These are phyloP conservation scores for Oenanthe oenanthe DNA, from an alignment of 2,113 vertebrate genomes.

Conservation along the genomic window DNA sequence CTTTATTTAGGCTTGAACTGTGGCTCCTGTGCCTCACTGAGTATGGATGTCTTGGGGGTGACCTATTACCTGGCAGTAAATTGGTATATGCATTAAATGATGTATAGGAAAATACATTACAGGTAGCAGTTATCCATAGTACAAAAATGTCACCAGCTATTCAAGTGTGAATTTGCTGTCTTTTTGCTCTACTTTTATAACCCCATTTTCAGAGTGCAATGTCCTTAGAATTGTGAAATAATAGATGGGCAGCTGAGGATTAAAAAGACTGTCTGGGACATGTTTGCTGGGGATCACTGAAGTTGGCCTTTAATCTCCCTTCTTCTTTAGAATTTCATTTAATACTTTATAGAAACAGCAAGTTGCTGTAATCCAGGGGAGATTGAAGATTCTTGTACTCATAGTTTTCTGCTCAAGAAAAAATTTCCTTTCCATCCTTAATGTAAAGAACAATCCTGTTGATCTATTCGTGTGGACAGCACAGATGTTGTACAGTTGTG, in stretches of 20 bases:
- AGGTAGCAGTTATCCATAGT: not conserved
- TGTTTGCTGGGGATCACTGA: not conserved
- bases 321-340: slow-evolving; percentile 46
- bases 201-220: not conserved
- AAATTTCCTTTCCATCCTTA: not conserved
- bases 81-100: not conserved
- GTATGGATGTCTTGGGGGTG: not conserved
- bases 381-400: not conserved
- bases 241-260: not conserved
- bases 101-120: not conserved
- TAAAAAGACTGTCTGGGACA: slow-evolving; percentile 13
- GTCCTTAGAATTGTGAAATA: slow-evolving; percentile 21
- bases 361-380: not conserved
- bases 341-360: slow-evolving; percentile 25
- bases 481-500: not conserved
- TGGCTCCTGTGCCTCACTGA: not conserved
- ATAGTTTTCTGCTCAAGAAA: not conserved
- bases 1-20: not conserved
- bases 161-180: not conserved
- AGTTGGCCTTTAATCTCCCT: slow-evolving; percentile 35
- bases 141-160: not conserved
- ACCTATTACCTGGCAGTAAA: not conserved
- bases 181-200: not conserved
- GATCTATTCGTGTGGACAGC: not conserved
- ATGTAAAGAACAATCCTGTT: not conserved